Percentiles rank a stretch among this genome's conserved stretches.
Evolutionary conservation across 2,797 vertebrate genomes (phyloP).

Genomic region (Decapterus maruadsi): DNA sequence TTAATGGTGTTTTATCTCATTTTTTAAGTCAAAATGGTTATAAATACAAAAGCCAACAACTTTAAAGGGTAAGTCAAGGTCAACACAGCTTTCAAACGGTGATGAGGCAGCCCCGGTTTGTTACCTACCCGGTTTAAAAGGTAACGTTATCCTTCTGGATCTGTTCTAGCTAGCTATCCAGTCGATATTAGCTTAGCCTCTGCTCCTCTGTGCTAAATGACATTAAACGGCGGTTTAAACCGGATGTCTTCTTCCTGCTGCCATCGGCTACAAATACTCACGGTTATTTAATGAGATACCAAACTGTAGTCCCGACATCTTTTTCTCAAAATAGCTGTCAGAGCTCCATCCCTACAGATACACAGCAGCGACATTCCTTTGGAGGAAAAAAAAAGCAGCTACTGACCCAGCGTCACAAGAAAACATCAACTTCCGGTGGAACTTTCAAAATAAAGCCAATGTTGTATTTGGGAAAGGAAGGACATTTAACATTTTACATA

Average conservation of each 20-base stretch:
- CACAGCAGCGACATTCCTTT: slow-evolving; percentile 70
- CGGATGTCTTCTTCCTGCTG: not conserved
- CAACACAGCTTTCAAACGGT: slow-evolving; percentile 4
- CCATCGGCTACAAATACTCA: slow-evolving; percentile 58
- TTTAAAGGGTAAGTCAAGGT: not conserved
- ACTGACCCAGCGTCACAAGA: not conserved
- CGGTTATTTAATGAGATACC: slow-evolving; percentile 25
- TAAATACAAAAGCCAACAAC: not conserved
- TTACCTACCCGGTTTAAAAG: slow-evolving; percentile 26
- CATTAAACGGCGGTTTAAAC: not conserved
- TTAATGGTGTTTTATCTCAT: not conserved
- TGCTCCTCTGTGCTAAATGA: slow-evolving; percentile 8
- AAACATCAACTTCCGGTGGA: slow-evolving; percentile 5
- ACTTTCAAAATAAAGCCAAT: slow-evolving; percentile 63
- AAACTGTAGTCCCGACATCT: slow-evolving; percentile 44
- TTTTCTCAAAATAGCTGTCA: slow-evolving; percentile 61
- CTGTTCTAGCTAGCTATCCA: slow-evolving; percentile 38
- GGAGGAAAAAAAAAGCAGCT: slow-evolving; percentile 42
- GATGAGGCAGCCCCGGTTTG: slow-evolving; percentile 23
- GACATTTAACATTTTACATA: too few relatives aligned
- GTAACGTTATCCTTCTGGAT: slow-evolving; percentile 63
- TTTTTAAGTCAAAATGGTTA: not conserved
- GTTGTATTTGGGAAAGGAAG: too few relatives aligned
- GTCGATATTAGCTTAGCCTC: slow-evolving; percentile 68
- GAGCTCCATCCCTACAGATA: slow-evolving; percentile 55